Evolutionary conservation across 2,888 invertebrate genomes (phyloP).

Genomic region (Synergus umbraculus): DNA sequence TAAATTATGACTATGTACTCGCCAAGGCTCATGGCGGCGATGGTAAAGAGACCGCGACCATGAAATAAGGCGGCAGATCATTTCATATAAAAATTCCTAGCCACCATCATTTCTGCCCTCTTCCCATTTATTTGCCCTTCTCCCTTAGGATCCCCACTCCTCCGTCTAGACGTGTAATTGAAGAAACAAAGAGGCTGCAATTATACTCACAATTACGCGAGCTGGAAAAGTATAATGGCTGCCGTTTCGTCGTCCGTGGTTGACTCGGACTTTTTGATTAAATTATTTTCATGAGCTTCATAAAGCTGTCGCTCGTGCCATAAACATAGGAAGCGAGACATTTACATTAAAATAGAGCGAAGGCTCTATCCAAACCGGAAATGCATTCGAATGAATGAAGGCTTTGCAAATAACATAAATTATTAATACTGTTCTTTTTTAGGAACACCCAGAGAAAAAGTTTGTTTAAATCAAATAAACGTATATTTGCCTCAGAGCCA

Average conservation of each 20-base stretch:
- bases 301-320: conserved; percentile 46
- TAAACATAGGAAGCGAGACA: not conserved
- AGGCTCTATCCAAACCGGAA: not conserved
- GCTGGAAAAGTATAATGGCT: conserved; percentile 62
- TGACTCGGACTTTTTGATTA: conserved; percentile 67
- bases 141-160: conserved; percentile 54
- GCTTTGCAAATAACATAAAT: not conserved
- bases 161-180: conserved; percentile 74
- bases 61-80: conserved; percentile 57
- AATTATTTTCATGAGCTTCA: conserved; percentile 64
- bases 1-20: conserved; percentile 12
- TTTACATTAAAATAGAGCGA: not conserved
- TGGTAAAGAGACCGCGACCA: conserved; percentile 51
- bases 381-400: not conserved
- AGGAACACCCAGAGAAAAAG: too few relatives aligned
- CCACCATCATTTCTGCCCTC: conserved; percentile 55
- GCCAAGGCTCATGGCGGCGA: conserved; percentile 35
- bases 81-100: conserved; percentile 72
- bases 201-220: conserved; percentile 72
- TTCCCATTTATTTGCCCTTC: conserved; percentile 54
- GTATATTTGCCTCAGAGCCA: too few relatives aligned
- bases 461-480: too few relatives aligned
- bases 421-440: not conserved
- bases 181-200: conserved; percentile 76
- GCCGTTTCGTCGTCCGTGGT: conserved; percentile 57